Base-by-base conservation (phyloP, 1,140 invertebrate genomes). In the Macrostomum lignano region DNA sequence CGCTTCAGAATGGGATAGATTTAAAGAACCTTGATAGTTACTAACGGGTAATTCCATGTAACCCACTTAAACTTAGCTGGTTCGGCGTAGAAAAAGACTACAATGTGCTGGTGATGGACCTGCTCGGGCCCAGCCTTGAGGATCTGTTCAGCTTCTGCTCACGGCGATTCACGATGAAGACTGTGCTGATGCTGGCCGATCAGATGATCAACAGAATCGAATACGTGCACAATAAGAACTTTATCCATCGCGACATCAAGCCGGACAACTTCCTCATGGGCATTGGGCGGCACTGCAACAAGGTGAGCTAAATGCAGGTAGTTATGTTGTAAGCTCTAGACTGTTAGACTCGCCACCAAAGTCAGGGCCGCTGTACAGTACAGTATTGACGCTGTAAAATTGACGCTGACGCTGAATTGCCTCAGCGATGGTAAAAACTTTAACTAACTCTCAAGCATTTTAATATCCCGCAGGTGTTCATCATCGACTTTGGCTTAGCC, bases 181-280 rank as follows among this genome's bases (percentile, higher is more conserved):
- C 46, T 6, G 40, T 48, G 0, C 25, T 44, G 13, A 42, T 42
- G 41, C 34, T 42, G 1, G 41, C 40, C 23, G 40, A 42, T 33
- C 41, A 42, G 24, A 36, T 44, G 42, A 56, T 58, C 56, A 72
- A 72, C 45, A 72, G 86, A 50, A 84, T 88, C 51, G 79, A 91
- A 58, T 88, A 75, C 54, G 82, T 93, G 51, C 86, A 94, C 60
- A 78, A 74, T 59, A 75, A 78, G 46, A 79, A 77, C 58, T 93
- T 88, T 49, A 86, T 91, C 44, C 79, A 88, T 61, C 71, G 79
- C 46, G 81, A 86, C 60, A 81, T 86, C 43, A 86, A 84, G 58
- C 79, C 78, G 33, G 81, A 91, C 55, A 91, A 91, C 61, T 91
- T 91, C 63, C 61, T 91, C 43, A 91, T 91, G 81, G 82, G 82